Conservation (phyloP, 2,113 vertebrate species). For the Saccopteryx leptura region DNA sequence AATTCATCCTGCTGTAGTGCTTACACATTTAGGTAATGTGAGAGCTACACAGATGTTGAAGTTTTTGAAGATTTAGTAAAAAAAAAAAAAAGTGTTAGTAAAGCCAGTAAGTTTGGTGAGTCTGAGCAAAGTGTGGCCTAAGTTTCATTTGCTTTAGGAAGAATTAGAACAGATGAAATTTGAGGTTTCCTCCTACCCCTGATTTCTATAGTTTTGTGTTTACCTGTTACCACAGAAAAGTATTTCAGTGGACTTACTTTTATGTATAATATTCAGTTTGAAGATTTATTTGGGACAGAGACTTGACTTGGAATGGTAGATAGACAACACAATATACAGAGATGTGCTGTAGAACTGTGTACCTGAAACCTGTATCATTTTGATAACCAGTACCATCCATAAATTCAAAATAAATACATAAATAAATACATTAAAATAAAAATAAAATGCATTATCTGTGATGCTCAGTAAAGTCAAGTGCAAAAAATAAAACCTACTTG, state of each 20-base stretch:
- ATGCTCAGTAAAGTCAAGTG: too few species aligned
- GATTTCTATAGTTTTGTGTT: slow-evolving; percentile 37
- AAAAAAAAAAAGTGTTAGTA: slow-evolving; percentile 16
- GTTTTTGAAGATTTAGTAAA: slow-evolving; percentile 8
- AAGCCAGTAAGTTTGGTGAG: background rate
- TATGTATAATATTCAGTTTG: background rate
- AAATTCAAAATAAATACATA: too few species aligned
- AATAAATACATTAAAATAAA: too few species aligned
- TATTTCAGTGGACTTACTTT: slow-evolving; percentile 41
- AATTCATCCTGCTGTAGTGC: slow-evolving; percentile 2
- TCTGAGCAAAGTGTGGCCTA: slow-evolving; percentile 39
- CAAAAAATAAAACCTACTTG: background rate
- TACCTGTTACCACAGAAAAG: background rate
- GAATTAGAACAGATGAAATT: background rate
- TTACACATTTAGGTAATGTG: slow-evolving; percentile 29
- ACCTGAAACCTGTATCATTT: too few species aligned
- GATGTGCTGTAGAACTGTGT: too few species aligned
- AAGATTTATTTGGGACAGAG: background rate
- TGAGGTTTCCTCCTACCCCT: background rate
- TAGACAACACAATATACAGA: too few species aligned
- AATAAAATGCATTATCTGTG: too few species aligned
- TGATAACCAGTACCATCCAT: too few species aligned
- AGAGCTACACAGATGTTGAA: slow-evolving; percentile 31
- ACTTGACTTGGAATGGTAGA: too few species aligned
- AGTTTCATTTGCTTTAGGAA: slow-evolving; percentile 47